phyloP scores from a whole-genome alignment of 2,113 vertebrate genomes.

The Pterocles burchelli region DNA sequence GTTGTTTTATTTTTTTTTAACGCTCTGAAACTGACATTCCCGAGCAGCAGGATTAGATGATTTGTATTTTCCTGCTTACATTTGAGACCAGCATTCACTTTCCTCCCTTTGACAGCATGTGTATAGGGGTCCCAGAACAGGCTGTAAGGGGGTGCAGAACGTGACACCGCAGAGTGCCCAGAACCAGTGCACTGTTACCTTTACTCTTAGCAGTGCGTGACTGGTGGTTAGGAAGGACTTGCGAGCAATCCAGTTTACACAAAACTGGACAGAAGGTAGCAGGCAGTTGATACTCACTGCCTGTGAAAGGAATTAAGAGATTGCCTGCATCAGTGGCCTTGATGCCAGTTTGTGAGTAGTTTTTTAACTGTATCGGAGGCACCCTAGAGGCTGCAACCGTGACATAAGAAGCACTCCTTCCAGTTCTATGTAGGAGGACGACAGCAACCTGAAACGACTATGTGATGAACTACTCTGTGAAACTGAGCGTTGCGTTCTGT shows the following conservation, averaged over 20 bases:
- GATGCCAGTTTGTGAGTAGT: not conserved
- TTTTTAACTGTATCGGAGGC: not conserved
- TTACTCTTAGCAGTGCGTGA: not conserved
- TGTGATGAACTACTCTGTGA: not conserved
- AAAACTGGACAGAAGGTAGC: not conserved
- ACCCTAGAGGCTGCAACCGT: not conserved
- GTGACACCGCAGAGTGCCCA: not conserved
- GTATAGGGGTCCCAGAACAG: not conserved
- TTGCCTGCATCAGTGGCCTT: not conserved
- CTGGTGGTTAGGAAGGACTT: not conserved
- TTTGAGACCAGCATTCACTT: not conserved
- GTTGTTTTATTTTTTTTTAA: not conserved
- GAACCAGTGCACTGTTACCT: not conserved
- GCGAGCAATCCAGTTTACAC: not conserved
- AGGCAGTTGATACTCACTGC: not conserved
- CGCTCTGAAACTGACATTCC: not conserved
- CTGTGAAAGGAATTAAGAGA: not conserved
- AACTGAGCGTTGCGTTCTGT: not conserved
- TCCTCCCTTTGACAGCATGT: not conserved
- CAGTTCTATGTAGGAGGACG: not conserved
- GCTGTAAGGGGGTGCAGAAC: fast-evolving
- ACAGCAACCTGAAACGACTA: not conserved
- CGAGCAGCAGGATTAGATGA: not conserved
- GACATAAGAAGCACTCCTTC: not conserved
- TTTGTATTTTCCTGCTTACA: not conserved